Percentiles rank a stretch among this genome's conserved stretches.
These are phyloP conservation scores for Grallaria varia DNA, from an alignment of 2,113 vertebrate species.

Conservation along the genomic window DNA sequence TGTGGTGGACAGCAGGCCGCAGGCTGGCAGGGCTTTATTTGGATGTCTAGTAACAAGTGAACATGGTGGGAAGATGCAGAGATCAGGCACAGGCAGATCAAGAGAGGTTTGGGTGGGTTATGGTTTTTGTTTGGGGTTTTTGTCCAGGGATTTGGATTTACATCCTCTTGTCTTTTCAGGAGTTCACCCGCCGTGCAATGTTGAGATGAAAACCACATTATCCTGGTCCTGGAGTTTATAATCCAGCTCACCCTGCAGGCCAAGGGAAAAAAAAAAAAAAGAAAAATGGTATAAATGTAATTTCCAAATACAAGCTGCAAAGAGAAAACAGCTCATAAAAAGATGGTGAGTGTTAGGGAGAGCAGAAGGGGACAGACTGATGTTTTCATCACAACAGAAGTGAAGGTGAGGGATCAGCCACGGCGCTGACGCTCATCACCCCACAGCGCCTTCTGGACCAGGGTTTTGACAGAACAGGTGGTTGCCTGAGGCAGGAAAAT, in stretches of 20 bases:
- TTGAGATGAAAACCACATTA: constrained; percentile 95
- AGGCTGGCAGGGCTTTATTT: constrained; percentile 1
- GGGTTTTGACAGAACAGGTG: not conserved
- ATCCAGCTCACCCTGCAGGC: constrained; percentile 88
- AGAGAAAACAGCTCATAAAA: constrained; percentile 15
- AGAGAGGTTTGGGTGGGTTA: not conserved
- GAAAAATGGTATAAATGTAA: constrained; percentile 18
- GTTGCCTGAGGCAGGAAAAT: constrained; percentile 29
- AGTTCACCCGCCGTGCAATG: constrained; percentile 90
- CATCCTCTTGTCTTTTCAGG: constrained; percentile 8
- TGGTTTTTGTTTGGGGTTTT: not conserved
- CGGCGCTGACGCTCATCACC: not conserved
- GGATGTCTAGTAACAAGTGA: not conserved
- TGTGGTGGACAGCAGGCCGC: not conserved
- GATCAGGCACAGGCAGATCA: not conserved
- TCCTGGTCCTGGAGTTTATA: constrained; percentile 92
- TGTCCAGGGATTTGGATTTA: not conserved
- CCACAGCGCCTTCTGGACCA: not conserved
- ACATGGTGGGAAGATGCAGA: not conserved
- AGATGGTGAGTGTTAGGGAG: not conserved
- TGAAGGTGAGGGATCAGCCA: not conserved
- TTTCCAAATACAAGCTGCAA: constrained; percentile 36
- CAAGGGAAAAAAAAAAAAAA: not conserved
- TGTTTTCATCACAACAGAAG: not conserved
- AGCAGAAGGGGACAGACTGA: not conserved